Conservation (phyloP, 2,113 vertebrate species). For the Rhabdomys dilectus region DNA sequence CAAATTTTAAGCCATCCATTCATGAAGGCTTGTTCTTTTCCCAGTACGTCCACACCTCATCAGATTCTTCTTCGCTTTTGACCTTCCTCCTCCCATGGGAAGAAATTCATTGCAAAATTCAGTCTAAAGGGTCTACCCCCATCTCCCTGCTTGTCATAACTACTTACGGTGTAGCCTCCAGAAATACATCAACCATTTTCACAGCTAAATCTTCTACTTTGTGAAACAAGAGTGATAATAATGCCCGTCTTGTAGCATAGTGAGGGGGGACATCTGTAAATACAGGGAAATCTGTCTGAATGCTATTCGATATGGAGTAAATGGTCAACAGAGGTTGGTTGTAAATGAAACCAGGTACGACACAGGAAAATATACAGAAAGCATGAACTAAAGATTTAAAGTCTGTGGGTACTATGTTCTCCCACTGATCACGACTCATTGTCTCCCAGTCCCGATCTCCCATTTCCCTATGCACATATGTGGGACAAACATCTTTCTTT, state of each 20-base stretch:
- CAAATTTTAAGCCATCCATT: background rate
- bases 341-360: background rate
- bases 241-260: no score
- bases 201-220: background rate
- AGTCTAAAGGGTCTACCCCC: rapidly evolving
- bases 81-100: background rate
- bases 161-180: background rate
- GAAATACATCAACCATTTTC: background rate
- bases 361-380: background rate
- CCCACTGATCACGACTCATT: rapidly evolving
- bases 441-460: background rate
- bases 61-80: background rate
- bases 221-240: background rate
- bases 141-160: background rate
- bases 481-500: background rate
- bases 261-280: background rate
- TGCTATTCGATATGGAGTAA: no score
- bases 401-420: rapidly evolving
- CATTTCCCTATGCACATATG: background rate
- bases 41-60: rapidly evolving
- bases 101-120: rapidly evolving
- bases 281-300: background rate
- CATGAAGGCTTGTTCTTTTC: background rate
- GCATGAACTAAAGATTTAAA: background rate
- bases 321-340: background rate